Evolutionary conservation across 2,888 invertebrate species (phyloP), one percentile per base, ranked within the genome.

Genomic region (Pardosa pseudoannulata): DNA sequence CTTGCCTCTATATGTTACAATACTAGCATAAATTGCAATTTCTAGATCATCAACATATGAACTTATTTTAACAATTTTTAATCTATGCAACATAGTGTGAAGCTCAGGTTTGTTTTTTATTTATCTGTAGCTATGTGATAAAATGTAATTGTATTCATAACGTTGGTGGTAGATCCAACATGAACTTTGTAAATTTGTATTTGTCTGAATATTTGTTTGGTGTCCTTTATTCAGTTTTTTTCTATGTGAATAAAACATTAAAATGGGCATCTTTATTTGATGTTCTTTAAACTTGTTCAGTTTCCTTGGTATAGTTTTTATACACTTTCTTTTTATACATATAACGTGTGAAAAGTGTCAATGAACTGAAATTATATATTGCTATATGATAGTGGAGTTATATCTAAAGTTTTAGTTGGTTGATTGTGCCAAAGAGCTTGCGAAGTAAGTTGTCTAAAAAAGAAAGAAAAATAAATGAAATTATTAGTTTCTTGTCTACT

Each of bases 391-490:
- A 16, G 32, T 67, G 67, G 62, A 68, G 74, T 81, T 73, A 50
- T 46, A 64, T 27, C 27, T 80, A 73, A 70, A 81, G 29, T 76
- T 32, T 82, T 76, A 32, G 70, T 71, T 83, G 71, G 50, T 83
- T 83, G 65, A 71, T 76, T 76, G 82, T 83, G 82, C 82, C 82
- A 83, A 83, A 83, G 82, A 83, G 82, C 71, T 82, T 76, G 41
- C 31, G 23, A 32, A 76, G 28, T 36, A 9, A 36, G 9, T 36
- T 5, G 36, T 5, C 36, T 36, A 7, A 36, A 9, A 36, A 36
- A 7, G 36, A 36, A 36, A 36, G 36, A 9, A 36, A 36, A 36
- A 36, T 7, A 9, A 36, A 36, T 36, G 36, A 36, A 36, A 9
- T 36, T 36, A 7, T 7, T 7, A 36, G 36, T 36, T 36, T 36